phyloP scores from a whole-genome alignment of 2,888 invertebrate genomes.

The Crioceris asparagi region DNA sequence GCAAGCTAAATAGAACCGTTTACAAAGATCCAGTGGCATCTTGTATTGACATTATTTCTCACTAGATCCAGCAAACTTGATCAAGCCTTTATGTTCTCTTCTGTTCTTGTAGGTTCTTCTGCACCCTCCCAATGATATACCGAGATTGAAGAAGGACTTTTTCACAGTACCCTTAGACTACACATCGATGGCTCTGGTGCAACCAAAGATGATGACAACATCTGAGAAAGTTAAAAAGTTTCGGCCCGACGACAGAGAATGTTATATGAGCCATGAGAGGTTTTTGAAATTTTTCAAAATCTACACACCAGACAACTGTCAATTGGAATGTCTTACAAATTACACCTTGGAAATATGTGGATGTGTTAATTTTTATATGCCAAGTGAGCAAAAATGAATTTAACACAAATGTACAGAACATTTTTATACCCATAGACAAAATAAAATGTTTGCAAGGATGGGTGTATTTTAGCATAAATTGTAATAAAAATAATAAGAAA shows the following conservation, averaged over 20 bases:
- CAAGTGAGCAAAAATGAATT: constrained; percentile 36
- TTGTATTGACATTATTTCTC: no score
- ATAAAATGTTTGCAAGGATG: no score
- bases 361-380: constrained; percentile 51
- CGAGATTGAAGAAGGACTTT: constrained; percentile 53
- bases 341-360: constrained; percentile 42
- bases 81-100: no score
- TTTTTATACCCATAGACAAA: no score
- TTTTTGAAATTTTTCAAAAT: constrained; percentile 51
- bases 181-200: constrained; percentile 54
- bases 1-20: no score
- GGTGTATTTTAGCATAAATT: no score
- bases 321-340: constrained; percentile 58
- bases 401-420: no score
- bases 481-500: no score
- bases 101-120: constrained; percentile 41
- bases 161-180: constrained; percentile 57
- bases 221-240: constrained; percentile 53
- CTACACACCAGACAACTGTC: constrained; percentile 60
- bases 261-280: constrained; percentile 56
- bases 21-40: no score
- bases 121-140: constrained; percentile 55
- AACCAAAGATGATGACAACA: constrained; percentile 61
- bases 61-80: no score
- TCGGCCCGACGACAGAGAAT: constrained; percentile 49